These are phyloP conservation scores for Damaliscus lunatus DNA, from an alignment of 2,113 vertebrate species.

Conservation along the genomic window DNA sequence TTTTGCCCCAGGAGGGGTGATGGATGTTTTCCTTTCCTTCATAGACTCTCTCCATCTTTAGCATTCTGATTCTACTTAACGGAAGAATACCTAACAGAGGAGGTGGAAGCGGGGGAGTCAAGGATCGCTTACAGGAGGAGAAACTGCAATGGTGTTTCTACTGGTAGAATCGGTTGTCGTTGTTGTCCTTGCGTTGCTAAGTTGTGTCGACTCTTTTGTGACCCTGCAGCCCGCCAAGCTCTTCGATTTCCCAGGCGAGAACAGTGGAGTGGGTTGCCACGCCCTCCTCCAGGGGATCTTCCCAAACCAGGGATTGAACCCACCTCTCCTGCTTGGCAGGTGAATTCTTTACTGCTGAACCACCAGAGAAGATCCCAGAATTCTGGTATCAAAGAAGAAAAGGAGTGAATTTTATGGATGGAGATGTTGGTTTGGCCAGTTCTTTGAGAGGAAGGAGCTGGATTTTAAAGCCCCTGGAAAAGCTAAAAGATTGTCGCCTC, in stretches of 20 bases:
- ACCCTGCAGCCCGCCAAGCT: background rate
- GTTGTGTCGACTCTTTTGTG: background rate
- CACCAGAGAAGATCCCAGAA: background rate
- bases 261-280: background rate
- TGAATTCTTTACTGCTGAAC: background rate
- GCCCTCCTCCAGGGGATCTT: background rate
- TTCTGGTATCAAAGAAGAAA: background rate
- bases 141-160: accelerated
- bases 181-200: background rate
- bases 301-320: background rate
- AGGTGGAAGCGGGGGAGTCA: accelerated
- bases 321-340: background rate
- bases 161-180: accelerated
- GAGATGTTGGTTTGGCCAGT: background rate
- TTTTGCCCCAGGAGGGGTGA: background rate
- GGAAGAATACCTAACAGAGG: background rate
- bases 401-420: background rate
- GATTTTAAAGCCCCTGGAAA: background rate
- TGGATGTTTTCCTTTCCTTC: background rate
- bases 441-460: background rate
- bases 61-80: background rate
- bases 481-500: background rate
- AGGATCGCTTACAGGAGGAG: background rate
- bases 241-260: background rate
- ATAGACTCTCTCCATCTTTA: background rate